Percentiles rank a stretch among this genome's conserved stretches.
Conservation (phyloP, 2,888 invertebrate genomes). For the Drosophila neutralis region DNA sequence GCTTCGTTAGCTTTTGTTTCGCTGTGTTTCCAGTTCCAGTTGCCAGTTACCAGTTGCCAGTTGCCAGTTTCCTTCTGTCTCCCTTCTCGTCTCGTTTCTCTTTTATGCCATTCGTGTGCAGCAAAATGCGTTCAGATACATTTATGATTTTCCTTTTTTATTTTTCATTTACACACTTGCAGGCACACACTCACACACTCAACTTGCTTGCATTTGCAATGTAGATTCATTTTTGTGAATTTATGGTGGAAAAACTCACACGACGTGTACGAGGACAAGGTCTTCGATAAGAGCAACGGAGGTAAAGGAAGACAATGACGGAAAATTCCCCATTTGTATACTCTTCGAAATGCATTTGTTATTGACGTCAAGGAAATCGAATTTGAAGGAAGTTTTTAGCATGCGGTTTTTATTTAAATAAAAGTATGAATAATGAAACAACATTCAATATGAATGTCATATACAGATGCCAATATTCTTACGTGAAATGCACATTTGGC, state of each 20-base stretch:
- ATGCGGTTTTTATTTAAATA: not conserved
- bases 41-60: slow-evolving; percentile 8
- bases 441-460: not conserved
- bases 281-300: not conserved
- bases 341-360: slow-evolving; percentile 13
- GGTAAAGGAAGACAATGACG: not conserved
- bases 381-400: not conserved
- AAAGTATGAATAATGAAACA: not conserved
- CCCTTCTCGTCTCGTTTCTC: not conserved
- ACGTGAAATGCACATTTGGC: not conserved
- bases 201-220: slow-evolving; percentile 73
- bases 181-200: slow-evolving; percentile 25
- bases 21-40: slow-evolving; percentile 42
- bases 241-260: slow-evolving; percentile 72
- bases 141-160: slow-evolving; percentile 67
- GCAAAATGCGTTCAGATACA: slow-evolving; percentile 74
- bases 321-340: slow-evolving; percentile 5
- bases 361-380: slow-evolving; percentile 1
- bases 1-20: slow-evolving; percentile 77
- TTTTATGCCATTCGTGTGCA: slow-evolving; percentile 50
- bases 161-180: slow-evolving; percentile 29
- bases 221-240: slow-evolving; percentile 75
- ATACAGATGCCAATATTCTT: not conserved
- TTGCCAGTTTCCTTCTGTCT: slow-evolving; percentile 5
- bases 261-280: slow-evolving; percentile 23